Evolutionary conservation across 2,888 invertebrate genomes (phyloP).

Genomic region (Nymphalis c-album): DNA sequence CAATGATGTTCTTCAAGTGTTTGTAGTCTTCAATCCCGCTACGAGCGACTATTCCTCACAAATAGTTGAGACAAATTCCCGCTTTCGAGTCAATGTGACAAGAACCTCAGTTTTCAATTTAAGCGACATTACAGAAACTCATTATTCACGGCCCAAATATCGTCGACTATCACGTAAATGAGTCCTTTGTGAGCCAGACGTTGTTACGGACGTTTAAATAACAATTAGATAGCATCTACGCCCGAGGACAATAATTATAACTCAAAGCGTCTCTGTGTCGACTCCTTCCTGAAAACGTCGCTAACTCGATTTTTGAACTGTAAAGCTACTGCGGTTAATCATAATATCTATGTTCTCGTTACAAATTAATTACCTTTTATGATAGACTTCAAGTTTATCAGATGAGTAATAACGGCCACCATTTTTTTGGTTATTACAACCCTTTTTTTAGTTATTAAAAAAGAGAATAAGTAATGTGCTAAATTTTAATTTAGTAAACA

Average conservation of each 20-base stretch:
- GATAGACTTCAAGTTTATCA: not conserved
- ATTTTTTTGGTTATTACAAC: too few relatives aligned
- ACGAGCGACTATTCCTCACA: too few relatives aligned
- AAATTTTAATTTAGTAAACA: too few relatives aligned
- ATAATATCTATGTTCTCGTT: not conserved
- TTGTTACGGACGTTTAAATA: constrained; percentile 40
- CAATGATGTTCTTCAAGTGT: too few relatives aligned
- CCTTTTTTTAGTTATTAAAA: not conserved
- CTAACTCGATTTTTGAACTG: constrained; percentile 43
- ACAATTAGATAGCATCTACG: constrained; percentile 28
- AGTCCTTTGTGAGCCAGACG: constrained; percentile 40
- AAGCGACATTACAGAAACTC: constrained; percentile 27
- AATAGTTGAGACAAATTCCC: not conserved
- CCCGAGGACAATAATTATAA: constrained; percentile 40
- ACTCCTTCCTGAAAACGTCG: constrained; percentile 47
- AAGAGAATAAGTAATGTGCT: not conserved
- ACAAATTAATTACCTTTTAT: not conserved
- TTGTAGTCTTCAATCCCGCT: too few relatives aligned
- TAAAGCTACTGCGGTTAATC: constrained; percentile 34
- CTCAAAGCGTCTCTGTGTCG: constrained; percentile 48
- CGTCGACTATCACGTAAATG: constrained; percentile 46
- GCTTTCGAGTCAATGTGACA: not conserved
- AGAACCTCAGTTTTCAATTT: constrained; percentile 3
- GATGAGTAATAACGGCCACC: not conserved
- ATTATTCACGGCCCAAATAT: constrained; percentile 43